Percentiles rank a stretch among this genome's conserved stretches.
Conservation (phyloP, 2,113 vertebrate genomes). For the Periophthalmodon schlosseri region DNA sequence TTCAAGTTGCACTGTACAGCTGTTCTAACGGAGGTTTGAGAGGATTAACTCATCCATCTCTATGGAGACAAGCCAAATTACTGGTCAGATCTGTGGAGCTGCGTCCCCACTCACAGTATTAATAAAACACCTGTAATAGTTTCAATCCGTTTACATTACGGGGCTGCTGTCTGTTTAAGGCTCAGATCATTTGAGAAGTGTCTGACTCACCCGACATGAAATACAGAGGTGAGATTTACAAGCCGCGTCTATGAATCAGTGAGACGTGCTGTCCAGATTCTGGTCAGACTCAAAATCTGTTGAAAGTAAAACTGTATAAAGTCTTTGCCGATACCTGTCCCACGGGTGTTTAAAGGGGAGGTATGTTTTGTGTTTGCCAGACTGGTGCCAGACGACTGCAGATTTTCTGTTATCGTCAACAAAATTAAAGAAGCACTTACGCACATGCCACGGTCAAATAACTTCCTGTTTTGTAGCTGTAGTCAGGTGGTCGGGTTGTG, state of each 20-base stretch:
- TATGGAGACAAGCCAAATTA: too few species aligned
- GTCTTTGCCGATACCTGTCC: slow-evolving; percentile 1
- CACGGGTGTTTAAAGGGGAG: slow-evolving; percentile 11
- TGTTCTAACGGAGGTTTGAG: too few species aligned
- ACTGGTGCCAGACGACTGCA: slow-evolving; percentile 9
- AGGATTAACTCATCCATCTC: too few species aligned
- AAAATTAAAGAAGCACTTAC: not conserved
- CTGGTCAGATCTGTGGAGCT: too few species aligned
- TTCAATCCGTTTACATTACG: not conserved
- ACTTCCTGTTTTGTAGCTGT: not conserved
- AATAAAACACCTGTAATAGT: too few species aligned
- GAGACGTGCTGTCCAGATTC: not conserved
- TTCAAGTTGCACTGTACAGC: too few species aligned
- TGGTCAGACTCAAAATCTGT: not conserved
- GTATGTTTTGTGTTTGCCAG: slow-evolving; percentile 7
- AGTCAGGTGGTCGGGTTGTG: not conserved
- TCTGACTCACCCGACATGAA: not conserved
- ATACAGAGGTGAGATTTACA: not conserved
- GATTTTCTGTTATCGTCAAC: slow-evolving; percentile 11
- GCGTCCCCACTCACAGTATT: too few species aligned
- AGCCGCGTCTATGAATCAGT: not conserved
- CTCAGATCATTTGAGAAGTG: not conserved
- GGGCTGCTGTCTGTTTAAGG: not conserved
- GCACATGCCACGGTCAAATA: not conserved
- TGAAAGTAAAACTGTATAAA: not conserved